Base-by-base conservation (phyloP, 2,797 vertebrate species). In the Limnodromus scolopaceus region DNA sequence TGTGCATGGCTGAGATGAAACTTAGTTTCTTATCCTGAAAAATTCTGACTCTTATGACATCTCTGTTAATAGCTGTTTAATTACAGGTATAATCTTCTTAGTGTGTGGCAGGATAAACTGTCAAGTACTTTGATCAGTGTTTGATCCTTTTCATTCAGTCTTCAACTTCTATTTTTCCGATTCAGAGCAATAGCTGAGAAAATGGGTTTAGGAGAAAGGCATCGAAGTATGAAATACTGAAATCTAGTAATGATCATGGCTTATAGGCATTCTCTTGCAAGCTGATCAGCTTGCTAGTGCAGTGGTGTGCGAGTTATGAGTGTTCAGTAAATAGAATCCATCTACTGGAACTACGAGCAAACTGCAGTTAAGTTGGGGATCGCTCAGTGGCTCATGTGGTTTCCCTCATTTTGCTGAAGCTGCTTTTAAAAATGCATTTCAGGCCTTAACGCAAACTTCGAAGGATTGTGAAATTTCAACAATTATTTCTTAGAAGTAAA, bases 391-490 rank as follows among this genome's bases (percentile, higher is more conserved):
- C 20, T 81, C 27, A 10, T 0, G 9, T 4, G 1, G 20, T 20
- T 83, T 64, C 27, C 2, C 7, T 65, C 2, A 6, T 38, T 72
- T 65, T 79, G 54, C 27, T 71, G 69, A 32, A 84, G 18, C 38
- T 61, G 19, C 23, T 69, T 85, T 76, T 63, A 58, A 94, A 94
- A 89, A 65, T 57, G 32, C 32, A 41, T 3, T 76, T 89, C 34
- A 79, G 9, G 36, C 16, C 23, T 66, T 24, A 77, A 43, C 27
- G 9, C 5, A 48, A 27, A 45, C 15, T 51, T 17, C 14, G 64
- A 28, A 61, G 12, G 6, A 23, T 6, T 32, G 60, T 66, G 51
- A 58, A 69, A 51, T n/a, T 61, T 90, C 16, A 76, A 25, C 17
- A 41, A 7, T 70, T 38, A 58, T 13, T 72, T 0, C 2, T 41